Conservation (phyloP, 2,888 invertebrate species). For the Pseudococcus longispinus region DNA sequence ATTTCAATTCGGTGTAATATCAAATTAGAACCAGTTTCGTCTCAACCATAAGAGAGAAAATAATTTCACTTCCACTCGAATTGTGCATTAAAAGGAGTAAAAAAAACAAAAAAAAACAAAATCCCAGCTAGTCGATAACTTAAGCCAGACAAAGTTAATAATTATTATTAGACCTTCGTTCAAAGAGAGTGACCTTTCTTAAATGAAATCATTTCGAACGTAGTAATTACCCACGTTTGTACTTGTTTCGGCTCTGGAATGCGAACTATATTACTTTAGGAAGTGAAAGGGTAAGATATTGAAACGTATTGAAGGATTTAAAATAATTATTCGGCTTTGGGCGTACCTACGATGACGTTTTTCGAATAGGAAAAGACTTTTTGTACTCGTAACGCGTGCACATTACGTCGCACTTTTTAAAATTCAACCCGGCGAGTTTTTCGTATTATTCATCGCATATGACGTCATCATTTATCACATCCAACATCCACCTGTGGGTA, state of each 20-base stretch:
- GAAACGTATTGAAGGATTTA: conserved; percentile 46
- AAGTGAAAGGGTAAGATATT: conserved; percentile 48
- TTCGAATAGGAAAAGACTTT: conserved; percentile 9
- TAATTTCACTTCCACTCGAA: neutral
- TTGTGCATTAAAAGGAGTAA: neutral
- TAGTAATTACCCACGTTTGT: conserved; percentile 31
- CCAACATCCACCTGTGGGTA: neutral
- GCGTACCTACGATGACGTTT: conserved; percentile 7
- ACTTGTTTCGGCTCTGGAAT: conserved; percentile 22
- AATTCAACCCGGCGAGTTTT: neutral
- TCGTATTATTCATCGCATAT: neutral
- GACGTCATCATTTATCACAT: neutral
- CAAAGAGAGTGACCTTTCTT: conserved; percentile 51
- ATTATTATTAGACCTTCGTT: conserved; percentile 32
- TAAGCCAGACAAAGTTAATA: neutral
- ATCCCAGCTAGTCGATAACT: neutral
- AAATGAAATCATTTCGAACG: conserved; percentile 38
- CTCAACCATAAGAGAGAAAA: neutral
- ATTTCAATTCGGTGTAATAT: conserved; percentile 8
- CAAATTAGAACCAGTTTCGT: conserved; percentile 36
- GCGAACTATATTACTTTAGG: conserved; percentile 18
- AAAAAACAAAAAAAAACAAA: neutral
- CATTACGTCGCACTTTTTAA: conserved; percentile 6
- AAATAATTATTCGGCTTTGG: conserved; percentile 44
- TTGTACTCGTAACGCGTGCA: neutral